Evolutionary conservation across 2,797 vertebrate genomes (phyloP), one percentile per base, ranked within the genome.

Genomic region (Anguilla pacifica): DNA sequence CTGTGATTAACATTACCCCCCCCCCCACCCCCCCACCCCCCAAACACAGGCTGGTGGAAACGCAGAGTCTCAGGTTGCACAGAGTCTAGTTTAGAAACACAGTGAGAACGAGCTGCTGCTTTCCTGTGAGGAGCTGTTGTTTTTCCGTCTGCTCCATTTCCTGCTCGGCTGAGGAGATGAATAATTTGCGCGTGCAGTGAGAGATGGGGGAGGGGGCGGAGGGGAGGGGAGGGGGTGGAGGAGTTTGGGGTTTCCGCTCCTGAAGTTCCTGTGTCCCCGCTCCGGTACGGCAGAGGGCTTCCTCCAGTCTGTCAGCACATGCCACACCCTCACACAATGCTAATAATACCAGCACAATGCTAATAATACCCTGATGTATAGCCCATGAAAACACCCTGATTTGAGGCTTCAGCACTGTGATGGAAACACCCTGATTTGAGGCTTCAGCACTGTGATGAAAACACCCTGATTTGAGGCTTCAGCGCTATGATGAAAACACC

Each of bases 31-130:
- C 4, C 0, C 39, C 0, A 19, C 10, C 15, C 3, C 15, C 3
- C 2, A 61, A 1, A 22, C 59, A 61, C 59, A 61, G 59, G 11
- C 59, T 61, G 39, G 35, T 19, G 74, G 74, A 74, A 35, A 13
- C 25, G 13, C 31, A 13, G 25, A 31, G 28, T 74, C 70, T 74
- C 70, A 35, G 28, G 70, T 31, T 35, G 70, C 70, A 7, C 6
- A 35, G 31, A 72, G 31, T 35, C 31, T 0, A 74, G 15, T 77
- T 77, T 43, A 15, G 31, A 77, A 77, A 77, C 72, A 77, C 35
- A 77, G 25, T 81, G 77, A 81, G n/a, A 81, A 81, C 51, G 6
- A 81, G 77, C 77, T 49, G 77, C 77, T 49, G 77, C 39, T 49
- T 81, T 77, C 15, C 77, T 81, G 39, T 11, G 39, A 19, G 43